Base-by-base conservation (phyloP, 1,140 invertebrate species). In the Drosophila persimilis region DNA sequence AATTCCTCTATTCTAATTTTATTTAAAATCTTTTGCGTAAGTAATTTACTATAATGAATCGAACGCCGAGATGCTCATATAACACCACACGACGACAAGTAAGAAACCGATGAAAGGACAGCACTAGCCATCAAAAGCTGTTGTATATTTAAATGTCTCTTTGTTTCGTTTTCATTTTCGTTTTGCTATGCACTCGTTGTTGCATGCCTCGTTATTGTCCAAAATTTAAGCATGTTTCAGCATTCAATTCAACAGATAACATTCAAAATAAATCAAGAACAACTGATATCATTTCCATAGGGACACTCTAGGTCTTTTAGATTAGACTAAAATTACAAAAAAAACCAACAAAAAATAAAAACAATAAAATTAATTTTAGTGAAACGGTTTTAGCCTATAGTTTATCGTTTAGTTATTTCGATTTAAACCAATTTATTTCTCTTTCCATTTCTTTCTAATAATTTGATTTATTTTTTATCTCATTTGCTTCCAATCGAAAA, bases 11-110 rank as follows among this genome's bases (percentile, higher is more conserved):
- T 44, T 43, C 24, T 24, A 22, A 44, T 26, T 41, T 41, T n/a
- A 29, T 56, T 24, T 15, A 22, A 44, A 45, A n/a, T 56, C 24
- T 43, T 24, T n/a, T 45, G 41, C 65, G 75, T 77, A 77, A 77
- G 75, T 77, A 77, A 77, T 77, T 65, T 77, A 73, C 63, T 77
- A 70, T 70, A 75, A 71, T 41, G 66, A 74, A 65, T 75, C 72
- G 39, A 75, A 59, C 53, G 53, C 60, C 60, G 75, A 77, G 60
- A 66, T 75, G 50, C 75, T 77, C 45, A 77, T 77, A 55, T 77
- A 75, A 54, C 59, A 43, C 63, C 20, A 45, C 22, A 56, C 50
- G 60, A 50, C 48, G 41, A 59, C 74, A 75, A 77, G 72, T 75
- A 77, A 74, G 72, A 48, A 24, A 45, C 35, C 13, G 26, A 41